Evolutionary conservation across 2,113 vertebrate genomes (phyloP).

Genomic region (Pampusana beccarii): DNA sequence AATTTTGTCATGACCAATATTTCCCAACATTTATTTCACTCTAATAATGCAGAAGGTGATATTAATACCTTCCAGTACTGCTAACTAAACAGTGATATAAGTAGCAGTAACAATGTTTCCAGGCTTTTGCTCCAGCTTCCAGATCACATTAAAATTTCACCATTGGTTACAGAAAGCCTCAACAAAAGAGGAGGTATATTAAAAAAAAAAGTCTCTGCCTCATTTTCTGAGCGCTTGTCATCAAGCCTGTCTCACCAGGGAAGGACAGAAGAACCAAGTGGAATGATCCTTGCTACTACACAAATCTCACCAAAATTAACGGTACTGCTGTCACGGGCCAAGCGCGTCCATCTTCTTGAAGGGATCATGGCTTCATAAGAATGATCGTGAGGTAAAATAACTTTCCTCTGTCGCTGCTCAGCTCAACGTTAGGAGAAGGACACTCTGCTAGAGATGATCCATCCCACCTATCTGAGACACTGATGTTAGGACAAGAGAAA

Average conservation of each 20-base stretch:
- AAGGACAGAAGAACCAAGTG: background rate
- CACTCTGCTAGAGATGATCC: background rate
- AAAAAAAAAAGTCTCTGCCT: background rate
- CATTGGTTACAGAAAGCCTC: constrained; percentile 64
- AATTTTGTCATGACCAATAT: constrained; percentile 32
- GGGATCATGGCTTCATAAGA: background rate
- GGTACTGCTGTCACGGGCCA: background rate
- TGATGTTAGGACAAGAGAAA: background rate
- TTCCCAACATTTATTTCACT: constrained; percentile 65
- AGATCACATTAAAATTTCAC: constrained; percentile 64
- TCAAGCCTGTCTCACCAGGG: background rate
- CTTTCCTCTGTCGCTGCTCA: background rate
- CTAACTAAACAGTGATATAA: constrained; percentile 75
- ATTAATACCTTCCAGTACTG: constrained; percentile 71
- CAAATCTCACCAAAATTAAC: background rate
- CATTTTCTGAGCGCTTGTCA: background rate
- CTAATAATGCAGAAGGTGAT: constrained; percentile 64
- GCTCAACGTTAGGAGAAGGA: background rate
- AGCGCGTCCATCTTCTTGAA: accelerated
- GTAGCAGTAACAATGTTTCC: constrained; percentile 71
- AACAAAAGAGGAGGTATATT: constrained; percentile 52
- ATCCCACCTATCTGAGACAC: background rate
- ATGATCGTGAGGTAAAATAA: background rate
- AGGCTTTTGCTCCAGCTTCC: constrained; percentile 63
- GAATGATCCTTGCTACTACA: background rate